phyloP scores from a whole-genome alignment of 2,797 vertebrate species.

The Lindbergichthys nudifrons region DNA sequence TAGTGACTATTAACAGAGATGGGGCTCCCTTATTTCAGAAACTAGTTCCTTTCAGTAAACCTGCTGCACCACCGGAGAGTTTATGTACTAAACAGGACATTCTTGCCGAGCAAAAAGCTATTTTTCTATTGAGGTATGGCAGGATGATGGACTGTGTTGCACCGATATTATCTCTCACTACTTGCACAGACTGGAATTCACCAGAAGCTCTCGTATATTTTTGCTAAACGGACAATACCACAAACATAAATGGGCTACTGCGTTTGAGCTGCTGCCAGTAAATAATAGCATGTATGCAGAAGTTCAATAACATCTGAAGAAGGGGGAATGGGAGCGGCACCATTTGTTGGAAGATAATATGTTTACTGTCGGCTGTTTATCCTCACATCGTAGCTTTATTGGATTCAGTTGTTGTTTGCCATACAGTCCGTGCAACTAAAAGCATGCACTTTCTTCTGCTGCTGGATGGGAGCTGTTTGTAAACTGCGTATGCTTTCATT shows the following conservation, averaged over 20 bases:
- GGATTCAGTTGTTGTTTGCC: slow-evolving; percentile 43
- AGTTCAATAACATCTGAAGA: slow-evolving; percentile 19
- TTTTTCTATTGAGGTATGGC: background rate
- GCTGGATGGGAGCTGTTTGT: slow-evolving; percentile 16
- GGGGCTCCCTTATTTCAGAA: background rate
- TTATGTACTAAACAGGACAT: background rate
- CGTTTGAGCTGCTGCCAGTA: slow-evolving; percentile 5
- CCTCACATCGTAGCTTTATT: slow-evolving; percentile 45
- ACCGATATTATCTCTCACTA: background rate
- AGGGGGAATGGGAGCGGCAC: slow-evolving; percentile 1
- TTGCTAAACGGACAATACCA: slow-evolving; percentile 6
- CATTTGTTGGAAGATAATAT: slow-evolving; percentile 37
- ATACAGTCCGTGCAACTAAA: slow-evolving; percentile 22
- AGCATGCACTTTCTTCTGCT: slow-evolving; percentile 36
- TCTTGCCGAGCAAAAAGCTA: background rate
- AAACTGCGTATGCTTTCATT: slow-evolving; percentile 30
- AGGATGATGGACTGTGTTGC: background rate
- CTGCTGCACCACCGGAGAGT: background rate
- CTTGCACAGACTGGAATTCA: slow-evolving; percentile 6
- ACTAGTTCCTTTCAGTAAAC: background rate
- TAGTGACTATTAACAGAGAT: background rate
- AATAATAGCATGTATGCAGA: slow-evolving; percentile 10
- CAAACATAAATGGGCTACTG: background rate
- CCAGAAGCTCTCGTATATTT: background rate
- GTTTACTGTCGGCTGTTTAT: slow-evolving; percentile 41